Base-by-base conservation (phyloP, 2,888 invertebrate genomes). In the Nephrocerus scutellatus region DNA sequence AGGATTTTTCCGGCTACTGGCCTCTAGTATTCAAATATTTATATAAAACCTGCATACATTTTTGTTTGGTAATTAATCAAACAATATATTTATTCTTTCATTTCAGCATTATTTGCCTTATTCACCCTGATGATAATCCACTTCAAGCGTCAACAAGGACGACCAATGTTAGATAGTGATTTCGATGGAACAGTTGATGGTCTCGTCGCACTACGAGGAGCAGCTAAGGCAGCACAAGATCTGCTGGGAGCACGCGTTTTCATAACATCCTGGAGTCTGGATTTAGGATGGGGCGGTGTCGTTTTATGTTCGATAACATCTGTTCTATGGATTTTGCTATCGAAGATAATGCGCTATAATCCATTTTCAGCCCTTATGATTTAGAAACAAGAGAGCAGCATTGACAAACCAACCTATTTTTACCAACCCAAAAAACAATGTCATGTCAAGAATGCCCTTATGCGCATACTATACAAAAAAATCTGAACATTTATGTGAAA, bases 111-210 rank as follows among this genome's bases (percentile, higher is more conserved):
- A 2, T 92, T 93, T 68, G 88, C 90, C 16, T 76, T 90, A 51
- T 92, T 93, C 71, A 88, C 91, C 1, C 73, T 92, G 43, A 82
- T 88, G 72, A 92, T 92, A 63, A 90, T 92, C 62, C 89, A 92
- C 70, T 88, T 87, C 70, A 92, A 92, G 64, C 76, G 90, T 19
- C 77, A 82, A 43, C 87, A 84, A 64, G 75, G 71, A 44, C 75
- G 76, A 26, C 78, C 79, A 3, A 74, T 76, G 16, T 59, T 74
- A 5, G 75, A 80, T 16, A 72, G 74, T 26, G 73, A 76, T 9
- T 69, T 71, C 9, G 79, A 81, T 59, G 80, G 80, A 42, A 80
- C 80, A 0, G 79, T 79, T 4, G 84, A 84, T 60, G 85, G 84
- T 0, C 77, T 85, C 12, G 72, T 84, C n/a, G 67, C 66, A 9